phyloP scores from a whole-genome alignment of 2,888 invertebrate species.

The Loripinus fragilis region DNA sequence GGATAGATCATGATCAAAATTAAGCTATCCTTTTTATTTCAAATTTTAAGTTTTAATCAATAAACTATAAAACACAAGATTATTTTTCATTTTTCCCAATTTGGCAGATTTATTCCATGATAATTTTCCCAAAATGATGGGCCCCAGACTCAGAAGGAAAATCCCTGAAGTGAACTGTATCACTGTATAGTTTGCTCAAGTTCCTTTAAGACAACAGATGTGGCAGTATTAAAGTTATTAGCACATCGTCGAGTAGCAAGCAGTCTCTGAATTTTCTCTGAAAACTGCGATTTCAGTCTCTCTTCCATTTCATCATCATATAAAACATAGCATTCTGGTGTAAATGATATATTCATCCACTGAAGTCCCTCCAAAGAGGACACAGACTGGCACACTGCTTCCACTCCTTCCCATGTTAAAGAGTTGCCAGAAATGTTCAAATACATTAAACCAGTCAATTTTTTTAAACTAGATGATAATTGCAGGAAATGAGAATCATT shows the following conservation, averaged over 20 bases:
- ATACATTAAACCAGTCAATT: constrained; percentile 66
- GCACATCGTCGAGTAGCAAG: neutral
- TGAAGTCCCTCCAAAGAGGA: constrained; percentile 51
- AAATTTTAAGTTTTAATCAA: too few relatives aligned
- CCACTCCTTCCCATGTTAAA: constrained; percentile 47
- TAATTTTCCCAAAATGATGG: too few relatives aligned
- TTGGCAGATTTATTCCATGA: too few relatives aligned
- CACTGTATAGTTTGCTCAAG: constrained; percentile 5
- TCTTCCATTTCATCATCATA: constrained; percentile 45
- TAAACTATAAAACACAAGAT: too few relatives aligned
- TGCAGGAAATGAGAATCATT: constrained; percentile 61
- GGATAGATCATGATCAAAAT: too few relatives aligned
- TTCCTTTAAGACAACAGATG: neutral
- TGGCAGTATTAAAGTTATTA: neutral
- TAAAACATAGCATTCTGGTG: constrained; percentile 59
- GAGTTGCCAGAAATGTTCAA: constrained; percentile 72
- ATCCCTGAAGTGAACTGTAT: too few relatives aligned
- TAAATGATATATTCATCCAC: constrained; percentile 59
- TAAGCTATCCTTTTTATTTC: too few relatives aligned
- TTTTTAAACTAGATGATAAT: constrained; percentile 47
- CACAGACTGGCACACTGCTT: constrained; percentile 49
- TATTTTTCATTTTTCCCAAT: too few relatives aligned
- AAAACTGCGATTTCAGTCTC: constrained; percentile 28
- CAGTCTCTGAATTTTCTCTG: neutral
- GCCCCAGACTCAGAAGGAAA: too few relatives aligned